A percentile compares a stretch with the other conserved stretches of the same genome.
Evolutionary conservation across 2,797 vertebrate species (phyloP).

Genomic region (Myripristis murdjan): DNA sequence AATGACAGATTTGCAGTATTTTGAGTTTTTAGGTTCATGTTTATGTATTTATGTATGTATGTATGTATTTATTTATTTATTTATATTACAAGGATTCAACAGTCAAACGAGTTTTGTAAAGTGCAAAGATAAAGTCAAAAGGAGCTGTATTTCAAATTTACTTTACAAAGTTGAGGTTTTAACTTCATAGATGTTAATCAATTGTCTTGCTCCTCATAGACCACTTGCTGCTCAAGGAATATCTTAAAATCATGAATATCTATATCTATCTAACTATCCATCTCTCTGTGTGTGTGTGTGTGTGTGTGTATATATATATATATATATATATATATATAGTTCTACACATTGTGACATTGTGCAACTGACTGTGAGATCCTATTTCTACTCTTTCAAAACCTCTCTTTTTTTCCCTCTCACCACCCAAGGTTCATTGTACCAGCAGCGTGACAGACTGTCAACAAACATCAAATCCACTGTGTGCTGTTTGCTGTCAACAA

Average conservation of each 20-base stretch:
- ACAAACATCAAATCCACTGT: conserved; percentile 71
- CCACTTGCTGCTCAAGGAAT: not conserved
- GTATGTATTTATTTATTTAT: not conserved
- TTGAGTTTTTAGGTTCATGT: conserved; percentile 1
- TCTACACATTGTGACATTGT: conserved; percentile 39
- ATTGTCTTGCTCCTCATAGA: conserved; percentile 52
- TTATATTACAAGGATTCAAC: not conserved
- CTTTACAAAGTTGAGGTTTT: conserved; percentile 44
- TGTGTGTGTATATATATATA: too few species aligned
- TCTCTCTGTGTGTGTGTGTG: too few species aligned
- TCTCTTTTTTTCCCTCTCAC: conserved; percentile 10
- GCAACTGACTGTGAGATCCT: conserved; percentile 55
- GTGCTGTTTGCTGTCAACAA: conserved; percentile 70
- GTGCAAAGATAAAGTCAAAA: not conserved
- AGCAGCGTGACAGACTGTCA: conserved; percentile 73
- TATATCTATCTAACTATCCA: too few species aligned
- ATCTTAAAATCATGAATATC: not conserved
- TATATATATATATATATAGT: too few species aligned
- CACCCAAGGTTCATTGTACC: conserved; percentile 54
- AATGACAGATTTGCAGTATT: not conserved
- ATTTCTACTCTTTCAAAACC: conserved; percentile 34
- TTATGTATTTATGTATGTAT: not conserved
- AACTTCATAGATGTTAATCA: conserved; percentile 34
- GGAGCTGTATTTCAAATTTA: not conserved
- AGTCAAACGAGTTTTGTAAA: not conserved